phyloP scores from a whole-genome alignment of 2,797 vertebrate genomes.

The Pelodytes ibericus region DNA sequence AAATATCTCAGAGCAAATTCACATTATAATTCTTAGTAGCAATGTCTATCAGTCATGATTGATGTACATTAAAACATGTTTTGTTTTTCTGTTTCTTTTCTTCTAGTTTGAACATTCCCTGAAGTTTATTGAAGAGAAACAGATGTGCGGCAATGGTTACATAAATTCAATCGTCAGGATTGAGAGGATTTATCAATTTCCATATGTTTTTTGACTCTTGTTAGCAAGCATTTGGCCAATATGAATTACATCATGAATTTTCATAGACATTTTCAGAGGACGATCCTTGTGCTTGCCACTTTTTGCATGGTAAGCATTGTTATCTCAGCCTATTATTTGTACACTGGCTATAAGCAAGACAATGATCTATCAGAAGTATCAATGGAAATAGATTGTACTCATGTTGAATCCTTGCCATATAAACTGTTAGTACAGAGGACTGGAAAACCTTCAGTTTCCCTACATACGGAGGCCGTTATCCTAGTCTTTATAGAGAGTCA shows the following conservation, averaged over 20 bases:
- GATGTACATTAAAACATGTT: conserved; percentile 4
- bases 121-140: conserved; percentile 60
- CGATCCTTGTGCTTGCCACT: conserved; percentile 89
- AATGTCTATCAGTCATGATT: neutral
- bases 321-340: conserved; percentile 94
- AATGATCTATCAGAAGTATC: conserved; percentile 84
- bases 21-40: neutral
- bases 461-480: conserved; percentile 84
- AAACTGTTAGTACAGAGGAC: conserved; percentile 76
- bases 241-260: conserved; percentile 86
- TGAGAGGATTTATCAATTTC: conserved; percentile 63
- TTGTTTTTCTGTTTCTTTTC: conserved; percentile 56
- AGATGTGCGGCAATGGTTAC: conserved; percentile 92
- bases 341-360: conserved; percentile 87
- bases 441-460: conserved; percentile 75
- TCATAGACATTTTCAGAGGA: conserved; percentile 88
- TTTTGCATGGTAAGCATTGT: conserved; percentile 93
- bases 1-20: no score
- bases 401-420: conserved; percentile 80
- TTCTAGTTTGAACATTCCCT: conserved; percentile 67
- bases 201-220: conserved; percentile 64
- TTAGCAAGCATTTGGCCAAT: conserved; percentile 69
- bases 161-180: conserved; percentile 78
- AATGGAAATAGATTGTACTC: conserved; percentile 83
- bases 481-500: conserved; percentile 97